Conservation (phyloP, 1,140 invertebrate genomes). For the Brachionus manjavacas region DNA sequence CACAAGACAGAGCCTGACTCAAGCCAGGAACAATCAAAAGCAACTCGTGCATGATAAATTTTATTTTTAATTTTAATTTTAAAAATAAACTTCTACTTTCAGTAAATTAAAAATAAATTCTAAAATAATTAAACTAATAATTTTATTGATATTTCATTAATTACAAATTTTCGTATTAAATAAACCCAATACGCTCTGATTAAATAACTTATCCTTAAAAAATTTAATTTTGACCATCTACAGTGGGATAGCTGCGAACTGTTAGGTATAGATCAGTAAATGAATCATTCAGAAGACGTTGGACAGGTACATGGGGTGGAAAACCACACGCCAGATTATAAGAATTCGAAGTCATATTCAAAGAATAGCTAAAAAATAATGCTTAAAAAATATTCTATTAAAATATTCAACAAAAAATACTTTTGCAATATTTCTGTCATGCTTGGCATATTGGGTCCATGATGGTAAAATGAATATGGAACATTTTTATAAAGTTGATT, state of each 20-base stretch:
- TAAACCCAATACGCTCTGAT: background rate
- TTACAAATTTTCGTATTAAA: background rate
- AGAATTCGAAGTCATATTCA: background rate
- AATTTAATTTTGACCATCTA: background rate
- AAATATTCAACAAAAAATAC: background rate
- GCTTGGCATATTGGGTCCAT: constrained; percentile 33
- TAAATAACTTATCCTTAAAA: background rate
- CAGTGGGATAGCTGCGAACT: background rate
- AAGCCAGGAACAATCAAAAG: background rate
- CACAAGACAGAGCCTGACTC: background rate
- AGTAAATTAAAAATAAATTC: background rate
- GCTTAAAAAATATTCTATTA: background rate
- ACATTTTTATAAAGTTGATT: background rate
- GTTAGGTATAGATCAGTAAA: constrained; percentile 6
- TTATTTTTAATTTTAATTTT: background rate
- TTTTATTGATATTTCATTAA: background rate
- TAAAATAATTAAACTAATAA: background rate
- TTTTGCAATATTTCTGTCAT: background rate
- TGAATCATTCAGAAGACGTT: constrained; percentile 12
- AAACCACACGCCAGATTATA: constrained; percentile 11
- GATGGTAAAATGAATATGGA: constrained; percentile 15
- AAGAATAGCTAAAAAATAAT: background rate
- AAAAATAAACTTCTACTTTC: background rate
- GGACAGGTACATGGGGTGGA: constrained; percentile 6
- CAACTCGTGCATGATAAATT: background rate